Conservation (phyloP, 2,888 invertebrate genomes). For the Caenorhabditis sp. region DNA sequence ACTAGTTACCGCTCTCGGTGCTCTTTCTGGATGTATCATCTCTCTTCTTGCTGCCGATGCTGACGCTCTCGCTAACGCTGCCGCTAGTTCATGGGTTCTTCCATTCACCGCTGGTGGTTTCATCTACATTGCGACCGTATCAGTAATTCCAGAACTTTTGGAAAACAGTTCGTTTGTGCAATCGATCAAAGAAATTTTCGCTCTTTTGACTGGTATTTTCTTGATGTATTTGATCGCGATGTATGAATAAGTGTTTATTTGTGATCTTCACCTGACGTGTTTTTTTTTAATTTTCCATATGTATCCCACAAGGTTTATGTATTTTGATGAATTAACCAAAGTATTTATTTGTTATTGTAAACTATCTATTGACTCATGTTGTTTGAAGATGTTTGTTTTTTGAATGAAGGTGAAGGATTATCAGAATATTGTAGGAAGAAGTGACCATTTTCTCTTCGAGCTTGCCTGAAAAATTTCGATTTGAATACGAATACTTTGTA, state of each 20-base stretch:
- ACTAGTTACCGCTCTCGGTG: conserved; percentile 91
- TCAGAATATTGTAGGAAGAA: conserved; percentile 9
- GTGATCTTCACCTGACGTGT: not conserved
- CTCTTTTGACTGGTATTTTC: conserved; percentile 63
- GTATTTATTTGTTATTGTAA: conserved; percentile 18
- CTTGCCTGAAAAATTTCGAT: conserved; percentile 9
- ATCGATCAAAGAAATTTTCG: conserved; percentile 63
- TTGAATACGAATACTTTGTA: not conserved
- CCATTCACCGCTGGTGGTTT: conserved; percentile 85
- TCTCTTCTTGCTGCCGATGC: conserved; percentile 66
- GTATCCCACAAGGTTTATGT: too few relatives aligned
- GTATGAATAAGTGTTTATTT: conserved; percentile 55
- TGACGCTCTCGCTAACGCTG: conserved; percentile 68
- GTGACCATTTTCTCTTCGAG: conserved; percentile 30
- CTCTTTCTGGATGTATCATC: conserved; percentile 80
- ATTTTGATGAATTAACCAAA: not conserved
- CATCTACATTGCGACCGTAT: conserved; percentile 98
- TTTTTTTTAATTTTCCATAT: not conserved
- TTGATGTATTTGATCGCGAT: conserved; percentile 69
- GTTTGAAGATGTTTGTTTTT: conserved; percentile 6
- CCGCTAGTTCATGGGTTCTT: conserved; percentile 83
- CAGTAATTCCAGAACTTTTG: conserved; percentile 94
- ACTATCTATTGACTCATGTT: too few relatives aligned
- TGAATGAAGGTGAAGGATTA: conserved; percentile 5
- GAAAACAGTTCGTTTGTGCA: conserved; percentile 76